phyloP scores from a whole-genome alignment of 2,888 invertebrate genomes.

The Zonitis immaculata region DNA sequence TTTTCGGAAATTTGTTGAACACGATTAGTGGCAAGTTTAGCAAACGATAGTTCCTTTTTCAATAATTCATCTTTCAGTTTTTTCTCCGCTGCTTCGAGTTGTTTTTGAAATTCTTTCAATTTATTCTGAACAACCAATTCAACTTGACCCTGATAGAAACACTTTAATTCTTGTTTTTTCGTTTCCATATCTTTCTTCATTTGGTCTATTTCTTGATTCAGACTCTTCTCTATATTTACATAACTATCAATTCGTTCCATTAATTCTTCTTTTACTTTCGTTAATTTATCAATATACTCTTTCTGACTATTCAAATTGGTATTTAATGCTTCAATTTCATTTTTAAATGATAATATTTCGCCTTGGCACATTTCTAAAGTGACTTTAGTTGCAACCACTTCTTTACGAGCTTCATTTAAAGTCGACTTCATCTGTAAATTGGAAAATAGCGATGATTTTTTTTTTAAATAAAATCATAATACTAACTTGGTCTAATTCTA shows the following conservation, averaged over 20 bases:
- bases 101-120: constrained; percentile 69
- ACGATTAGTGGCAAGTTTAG: constrained; percentile 68
- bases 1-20: constrained; percentile 66
- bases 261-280: constrained; percentile 42
- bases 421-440: constrained; percentile 39
- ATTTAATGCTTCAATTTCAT: constrained; percentile 34
- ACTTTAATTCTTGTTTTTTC: constrained; percentile 64
- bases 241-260: constrained; percentile 31
- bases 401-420: constrained; percentile 37
- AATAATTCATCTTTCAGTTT: constrained; percentile 61
- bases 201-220: constrained; percentile 45
- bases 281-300: constrained; percentile 23
- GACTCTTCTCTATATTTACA: constrained; percentile 44
- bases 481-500: constrained; percentile 57
- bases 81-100: constrained; percentile 66
- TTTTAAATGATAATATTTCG: constrained; percentile 42
- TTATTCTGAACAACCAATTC: constrained; percentile 73
- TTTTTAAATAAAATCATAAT: constrained; percentile 2
- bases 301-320: constrained; percentile 4
- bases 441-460: constrained; percentile 14
- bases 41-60: constrained; percentile 60
- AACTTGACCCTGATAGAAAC: constrained; percentile 75
- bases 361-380: constrained; percentile 52
- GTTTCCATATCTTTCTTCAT: constrained; percentile 56
- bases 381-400: constrained; percentile 47